Base-by-base conservation (phyloP, 2,797 vertebrate species). In the Sylvilagus floridanus region DNA sequence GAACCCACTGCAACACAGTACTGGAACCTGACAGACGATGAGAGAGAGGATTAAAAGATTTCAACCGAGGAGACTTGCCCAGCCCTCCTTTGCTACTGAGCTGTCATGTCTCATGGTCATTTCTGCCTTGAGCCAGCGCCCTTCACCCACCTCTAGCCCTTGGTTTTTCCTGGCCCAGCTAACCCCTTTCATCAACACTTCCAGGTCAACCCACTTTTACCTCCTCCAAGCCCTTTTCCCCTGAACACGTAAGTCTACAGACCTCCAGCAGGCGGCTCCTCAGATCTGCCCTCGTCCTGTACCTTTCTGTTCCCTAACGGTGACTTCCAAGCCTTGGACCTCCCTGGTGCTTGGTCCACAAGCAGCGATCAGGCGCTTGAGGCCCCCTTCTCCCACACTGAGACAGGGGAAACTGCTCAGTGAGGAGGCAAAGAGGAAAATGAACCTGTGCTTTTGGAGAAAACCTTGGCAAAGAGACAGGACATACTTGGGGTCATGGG, bases 401-500 rank as follows among this genome's bases (percentile, higher is more conserved):
- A 42, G 81, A 86, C 50, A 71, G 75, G 68, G 76, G 19, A 50
- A 88, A 66, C 2, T n/a, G 65, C 52, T 78, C 62, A 60, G 71
- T 17, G 88, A 52, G 69, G 73, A 52, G 60, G 84, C 65, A 12
- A n/a, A 42, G 65, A 90, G 35, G 32, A 75, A 88, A 65, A n/a
- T 13, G 17, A 42, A 7, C 42, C 62, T 72, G 32, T 84, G 42
- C 32, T 62, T 42, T n/a, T 22, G 7, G 76, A 79, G 69, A 68
- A 75, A 88, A 71, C 50, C 66, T 77, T 52, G 22, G 65, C 60
- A 32, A 75, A 84, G 79, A 85, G 13, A 86, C 63, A 65, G 19
- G 42, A 95, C 97, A 76, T 99, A 99, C 99, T 99, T 99, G 30
- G 99, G 99, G 97, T 99, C 99, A 9, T 99, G 99, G 7, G 99